Percentiles rank a stretch among this genome's conserved stretches.
phyloP scores from a whole-genome alignment of 2,888 invertebrate species.

The Meghimatium bilineatum region DNA sequence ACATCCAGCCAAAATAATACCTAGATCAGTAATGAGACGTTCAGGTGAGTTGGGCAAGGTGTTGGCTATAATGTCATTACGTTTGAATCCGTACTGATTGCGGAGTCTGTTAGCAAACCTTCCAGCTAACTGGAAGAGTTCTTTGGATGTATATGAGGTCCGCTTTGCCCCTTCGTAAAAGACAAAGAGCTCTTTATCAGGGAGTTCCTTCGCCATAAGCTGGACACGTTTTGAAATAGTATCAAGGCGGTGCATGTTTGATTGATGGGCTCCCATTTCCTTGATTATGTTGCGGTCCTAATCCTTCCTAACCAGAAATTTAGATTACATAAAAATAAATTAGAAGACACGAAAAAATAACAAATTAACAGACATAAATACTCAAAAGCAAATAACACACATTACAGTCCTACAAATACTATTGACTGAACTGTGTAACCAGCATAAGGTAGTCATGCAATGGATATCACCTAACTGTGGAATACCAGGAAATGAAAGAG shows the following conservation, averaged over 20 bases:
- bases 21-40: constrained; percentile 14
- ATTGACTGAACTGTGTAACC: too few relatives aligned
- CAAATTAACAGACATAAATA: too few relatives aligned
- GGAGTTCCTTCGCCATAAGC: constrained; percentile 5
- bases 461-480: too few relatives aligned
- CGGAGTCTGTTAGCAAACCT: constrained; percentile 21
- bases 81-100: neutral
- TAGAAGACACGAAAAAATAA: too few relatives aligned
- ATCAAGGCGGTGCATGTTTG: neutral
- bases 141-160: neutral
- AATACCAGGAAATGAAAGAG: too few relatives aligned
- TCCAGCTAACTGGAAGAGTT: neutral
- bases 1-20: constrained; percentile 20
- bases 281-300: too few relatives aligned
- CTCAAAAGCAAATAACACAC: too few relatives aligned
- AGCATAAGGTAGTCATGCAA: too few relatives aligned
- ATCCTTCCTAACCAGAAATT: too few relatives aligned
- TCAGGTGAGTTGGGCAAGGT: constrained; percentile 33
- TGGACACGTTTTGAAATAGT: neutral
- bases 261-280: too few relatives aligned
- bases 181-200: constrained; percentile 29
- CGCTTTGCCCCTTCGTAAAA: neutral
- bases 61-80: constrained; percentile 16
- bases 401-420: too few relatives aligned
- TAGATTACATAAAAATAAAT: too few relatives aligned